These are phyloP conservation scores for Thera britannica DNA, from an alignment of 2,888 invertebrate species.

Conservation along the genomic window DNA sequence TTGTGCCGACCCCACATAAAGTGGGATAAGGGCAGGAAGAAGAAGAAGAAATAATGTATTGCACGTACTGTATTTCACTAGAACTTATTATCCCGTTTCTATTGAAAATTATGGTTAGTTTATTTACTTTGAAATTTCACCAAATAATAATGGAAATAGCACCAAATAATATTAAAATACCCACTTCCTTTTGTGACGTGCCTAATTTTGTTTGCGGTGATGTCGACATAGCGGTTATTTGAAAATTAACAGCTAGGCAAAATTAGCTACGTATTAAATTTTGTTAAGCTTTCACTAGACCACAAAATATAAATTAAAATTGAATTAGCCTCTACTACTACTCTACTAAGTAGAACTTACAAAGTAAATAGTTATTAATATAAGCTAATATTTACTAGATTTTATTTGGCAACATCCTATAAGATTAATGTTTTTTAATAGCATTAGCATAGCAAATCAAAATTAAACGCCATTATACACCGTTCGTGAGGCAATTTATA, in stretches of 20 bases:
- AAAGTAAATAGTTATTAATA: too few species aligned
- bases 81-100: too few species aligned
- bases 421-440: neutral
- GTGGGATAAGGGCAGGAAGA: too few species aligned
- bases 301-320: neutral
- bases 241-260: conserved; percentile 7
- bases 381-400: too few species aligned
- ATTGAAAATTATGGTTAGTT: neutral
- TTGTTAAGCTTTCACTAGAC: neutral
- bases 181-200: conserved; percentile 3
- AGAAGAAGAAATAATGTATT: too few species aligned
- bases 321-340: too few species aligned
- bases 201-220: conserved; percentile 12
- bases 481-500: conserved; percentile 30
- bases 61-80: too few species aligned
- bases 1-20: too few species aligned
- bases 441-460: conserved; percentile 9
- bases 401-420: too few species aligned
- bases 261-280: conserved; percentile 7
- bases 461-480: conserved; percentile 15
- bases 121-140: neutral
- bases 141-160: neutral
- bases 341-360: too few species aligned
- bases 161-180: neutral
- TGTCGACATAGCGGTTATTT: conserved; percentile 1